Conservation (phyloP, 2,113 vertebrate species). For the Noturus placidus region DNA sequence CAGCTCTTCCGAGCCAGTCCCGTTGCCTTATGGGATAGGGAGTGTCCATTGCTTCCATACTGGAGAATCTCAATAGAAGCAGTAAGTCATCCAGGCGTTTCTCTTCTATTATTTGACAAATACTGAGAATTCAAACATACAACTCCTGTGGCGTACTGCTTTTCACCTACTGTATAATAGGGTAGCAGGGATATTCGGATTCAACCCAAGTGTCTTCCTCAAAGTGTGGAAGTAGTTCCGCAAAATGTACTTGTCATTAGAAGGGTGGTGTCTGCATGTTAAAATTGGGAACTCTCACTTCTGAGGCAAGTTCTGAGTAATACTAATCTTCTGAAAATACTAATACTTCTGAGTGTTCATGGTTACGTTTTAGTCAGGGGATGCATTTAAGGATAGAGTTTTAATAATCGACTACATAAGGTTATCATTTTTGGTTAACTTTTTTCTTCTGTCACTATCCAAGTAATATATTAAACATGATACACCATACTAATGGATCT, state of each 20-base stretch:
- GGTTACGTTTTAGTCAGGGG: not conserved
- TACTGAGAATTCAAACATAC: too few species aligned
- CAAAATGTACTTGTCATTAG: not conserved
- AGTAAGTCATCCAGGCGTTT: too few species aligned
- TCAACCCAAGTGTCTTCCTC: not conserved
- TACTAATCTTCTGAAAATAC: too few species aligned
- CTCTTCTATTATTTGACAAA: too few species aligned
- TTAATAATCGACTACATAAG: not conserved
- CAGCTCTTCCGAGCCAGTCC: too few species aligned
- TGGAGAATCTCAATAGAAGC: too few species aligned
- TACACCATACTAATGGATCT: not conserved
- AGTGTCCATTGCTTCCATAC: too few species aligned
- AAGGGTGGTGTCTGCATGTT: not conserved
- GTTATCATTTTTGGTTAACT: not conserved
- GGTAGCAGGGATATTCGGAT: too few species aligned
- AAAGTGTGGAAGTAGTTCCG: not conserved
- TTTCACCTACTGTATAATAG: too few species aligned
- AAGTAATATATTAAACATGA: not conserved
- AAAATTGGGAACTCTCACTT: not conserved
- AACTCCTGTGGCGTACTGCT: too few species aligned
- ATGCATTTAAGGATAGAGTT: not conserved
- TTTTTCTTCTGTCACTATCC: not conserved
- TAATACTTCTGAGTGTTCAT: not conserved
- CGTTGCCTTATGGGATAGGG: too few species aligned
- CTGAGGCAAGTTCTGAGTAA: not conserved